Base-by-base conservation (phyloP, 92 coral and sea anemone species). In the Zoanthus sansibaricus region DNA sequence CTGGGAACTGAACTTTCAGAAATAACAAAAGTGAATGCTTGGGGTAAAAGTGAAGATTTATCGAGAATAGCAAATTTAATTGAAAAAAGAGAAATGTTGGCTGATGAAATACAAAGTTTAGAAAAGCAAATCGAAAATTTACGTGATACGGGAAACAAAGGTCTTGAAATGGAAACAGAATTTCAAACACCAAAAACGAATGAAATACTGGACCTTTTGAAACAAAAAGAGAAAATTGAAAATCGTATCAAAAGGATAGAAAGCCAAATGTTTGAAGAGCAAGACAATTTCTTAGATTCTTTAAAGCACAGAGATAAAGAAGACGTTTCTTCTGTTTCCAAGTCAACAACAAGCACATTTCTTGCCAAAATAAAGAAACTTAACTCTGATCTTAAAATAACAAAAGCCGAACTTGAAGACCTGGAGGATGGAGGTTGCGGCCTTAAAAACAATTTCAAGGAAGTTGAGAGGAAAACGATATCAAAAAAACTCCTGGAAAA, bases 281-380 rank as follows among this genome's bases (percentile, higher is more conserved):
- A 92, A 66, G 56, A 62, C 4, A 86, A 89, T 64, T 93, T 93
- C 78, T 51, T 87, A 25, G 90, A 89, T 37, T 91, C 94, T 13
- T 76, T 77, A 5, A 69, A 86, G 54, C 91, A 86, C 82, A 86
- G 90, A 76, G 91, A 90, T 17, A 88, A 78, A 17, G 96, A 91
- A 56, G 61, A 83, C 15, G 37, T 87, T 9, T 47, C 74, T 3
- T 83, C 74, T 79, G 76, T 32, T 9, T 59, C 84, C n/a, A 49
- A 44, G 17, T 88, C 96, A 7, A 59, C 75, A 5, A 78, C 86
- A 77, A 73, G 48, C 45, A 80, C 17, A n/a, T 46, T 87, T 14
- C 14, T 87, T 54, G 73, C 78, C 30, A 75, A 56, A 9, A 87
- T 91, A 44, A 84, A 73, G n/a, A 68, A 71, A 52, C 52, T 88